Conservation (phyloP, 1,140 invertebrate genomes). For the Megalonaias nervosa region DNA sequence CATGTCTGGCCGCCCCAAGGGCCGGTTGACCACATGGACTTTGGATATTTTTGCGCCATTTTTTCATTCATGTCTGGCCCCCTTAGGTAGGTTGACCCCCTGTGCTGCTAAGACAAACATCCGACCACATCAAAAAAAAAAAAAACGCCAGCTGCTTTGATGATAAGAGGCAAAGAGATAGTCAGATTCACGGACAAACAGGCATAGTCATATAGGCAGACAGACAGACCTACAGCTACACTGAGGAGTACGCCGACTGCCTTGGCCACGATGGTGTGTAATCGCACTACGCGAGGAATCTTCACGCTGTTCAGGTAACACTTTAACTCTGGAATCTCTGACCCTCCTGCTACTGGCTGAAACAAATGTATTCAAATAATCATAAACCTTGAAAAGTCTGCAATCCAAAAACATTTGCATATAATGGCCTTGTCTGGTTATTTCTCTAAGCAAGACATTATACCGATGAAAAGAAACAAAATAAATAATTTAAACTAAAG, state of each 20-base stretch:
- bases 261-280: slow-evolving; percentile 97
- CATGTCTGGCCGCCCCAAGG: too few relatives aligned
- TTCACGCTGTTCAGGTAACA: slow-evolving; percentile 99
- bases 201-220: too few relatives aligned
- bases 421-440: background rate
- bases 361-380: slow-evolving; percentile 7
- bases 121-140: too few relatives aligned
- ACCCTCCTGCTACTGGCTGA: slow-evolving; percentile 91
- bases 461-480: background rate
- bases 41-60: too few relatives aligned
- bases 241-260: slow-evolving; percentile 74
- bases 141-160: too few relatives aligned
- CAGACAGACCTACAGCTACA: slow-evolving; percentile 55
- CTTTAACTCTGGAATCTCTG: slow-evolving; percentile 98
- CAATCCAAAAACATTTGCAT: background rate
- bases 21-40: too few relatives aligned
- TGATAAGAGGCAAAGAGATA: too few relatives aligned
- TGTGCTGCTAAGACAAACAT: too few relatives aligned
- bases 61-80: too few relatives aligned
- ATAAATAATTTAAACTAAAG: background rate
- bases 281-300: slow-evolving; percentile 72
- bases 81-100: too few relatives aligned
- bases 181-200: too few relatives aligned
- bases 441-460: background rate
- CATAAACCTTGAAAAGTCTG: background rate